These are phyloP conservation scores for Syrmaticus mikado DNA, from an alignment of 2,113 vertebrate genomes.

Conservation along the genomic window DNA sequence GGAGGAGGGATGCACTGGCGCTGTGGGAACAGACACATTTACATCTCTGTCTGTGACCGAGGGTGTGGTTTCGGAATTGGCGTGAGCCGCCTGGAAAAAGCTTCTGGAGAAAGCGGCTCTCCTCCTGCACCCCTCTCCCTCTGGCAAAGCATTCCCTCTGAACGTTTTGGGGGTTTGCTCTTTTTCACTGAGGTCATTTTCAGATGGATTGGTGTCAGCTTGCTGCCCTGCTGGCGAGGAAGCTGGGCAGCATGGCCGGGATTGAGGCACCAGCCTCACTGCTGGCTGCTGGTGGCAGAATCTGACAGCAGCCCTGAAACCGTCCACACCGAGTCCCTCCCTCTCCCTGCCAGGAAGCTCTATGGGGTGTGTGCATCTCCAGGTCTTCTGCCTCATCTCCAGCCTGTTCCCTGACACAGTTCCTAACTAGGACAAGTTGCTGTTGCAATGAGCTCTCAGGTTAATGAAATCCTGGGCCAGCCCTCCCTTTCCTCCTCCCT, in stretches of 20 bases:
- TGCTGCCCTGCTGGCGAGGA: neutral
- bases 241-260: neutral
- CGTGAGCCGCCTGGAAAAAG: neutral
- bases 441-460: conserved; percentile 20
- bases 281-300: neutral
- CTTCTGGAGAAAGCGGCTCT: conserved; percentile 37
- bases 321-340: accelerated
- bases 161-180: neutral
- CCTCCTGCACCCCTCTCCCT: neutral
- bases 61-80: conserved; percentile 67
- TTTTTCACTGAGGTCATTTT: neutral
- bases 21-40: conserved; percentile 12
- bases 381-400: neutral
- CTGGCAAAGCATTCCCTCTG: neutral
- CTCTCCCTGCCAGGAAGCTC: neutral
- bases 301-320: neutral
- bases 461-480: conserved; percentile 54
- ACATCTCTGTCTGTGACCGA: conserved; percentile 56
- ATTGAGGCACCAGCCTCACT: neutral
- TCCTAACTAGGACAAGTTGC: conserved; percentile 42
- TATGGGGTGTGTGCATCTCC: neutral
- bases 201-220: neutral
- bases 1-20: neutral
- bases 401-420: conserved; percentile 37
- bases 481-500: neutral